A percentile compares a stretch with the other conserved stretches of the same genome.
Conservation (phyloP, 2,888 invertebrate genomes). For the Monopis laevigella region DNA sequence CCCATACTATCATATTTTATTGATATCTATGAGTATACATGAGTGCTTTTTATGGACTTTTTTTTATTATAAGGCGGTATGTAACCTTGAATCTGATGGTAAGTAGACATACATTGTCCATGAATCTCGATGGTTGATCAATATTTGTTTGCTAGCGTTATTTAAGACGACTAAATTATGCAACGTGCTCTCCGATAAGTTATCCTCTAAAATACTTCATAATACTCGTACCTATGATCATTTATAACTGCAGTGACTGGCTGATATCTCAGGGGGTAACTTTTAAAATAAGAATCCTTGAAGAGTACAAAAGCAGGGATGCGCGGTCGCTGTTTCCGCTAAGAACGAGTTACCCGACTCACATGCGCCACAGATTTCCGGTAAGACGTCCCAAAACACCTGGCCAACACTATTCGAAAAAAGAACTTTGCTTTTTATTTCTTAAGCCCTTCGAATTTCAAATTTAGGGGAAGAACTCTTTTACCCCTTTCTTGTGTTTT, state of each 20-base stretch:
- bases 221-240: too few relatives aligned
- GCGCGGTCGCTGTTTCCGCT: slow-evolving; percentile 47
- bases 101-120: too few relatives aligned
- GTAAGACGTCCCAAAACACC: slow-evolving; percentile 54
- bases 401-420: slow-evolving; percentile 50
- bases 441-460: slow-evolving; percentile 44
- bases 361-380: slow-evolving; percentile 62
- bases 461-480: slow-evolving; percentile 43
- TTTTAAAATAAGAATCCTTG: slow-evolving; percentile 5
- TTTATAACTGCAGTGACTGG: background rate
- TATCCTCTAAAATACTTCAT: too few relatives aligned
- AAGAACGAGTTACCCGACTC: slow-evolving; percentile 47
- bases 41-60: too few relatives aligned
- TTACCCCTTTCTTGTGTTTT: slow-evolving; percentile 44
- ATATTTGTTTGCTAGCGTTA: too few relatives aligned
- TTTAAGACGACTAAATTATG: too few relatives aligned
- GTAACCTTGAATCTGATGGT: too few relatives aligned
- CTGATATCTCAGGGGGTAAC: slow-evolving; percentile 5
- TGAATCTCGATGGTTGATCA: too few relatives aligned
- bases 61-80: too few relatives aligned
- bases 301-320: slow-evolving; percentile 31
- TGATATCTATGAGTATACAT: too few relatives aligned
- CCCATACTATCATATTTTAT: too few relatives aligned
- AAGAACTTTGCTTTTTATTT: slow-evolving; percentile 45
- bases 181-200: too few relatives aligned